phyloP scores from a whole-genome alignment of 53 echinoderm and acorn worm genomes.

The Arbacia lixula region DNA sequence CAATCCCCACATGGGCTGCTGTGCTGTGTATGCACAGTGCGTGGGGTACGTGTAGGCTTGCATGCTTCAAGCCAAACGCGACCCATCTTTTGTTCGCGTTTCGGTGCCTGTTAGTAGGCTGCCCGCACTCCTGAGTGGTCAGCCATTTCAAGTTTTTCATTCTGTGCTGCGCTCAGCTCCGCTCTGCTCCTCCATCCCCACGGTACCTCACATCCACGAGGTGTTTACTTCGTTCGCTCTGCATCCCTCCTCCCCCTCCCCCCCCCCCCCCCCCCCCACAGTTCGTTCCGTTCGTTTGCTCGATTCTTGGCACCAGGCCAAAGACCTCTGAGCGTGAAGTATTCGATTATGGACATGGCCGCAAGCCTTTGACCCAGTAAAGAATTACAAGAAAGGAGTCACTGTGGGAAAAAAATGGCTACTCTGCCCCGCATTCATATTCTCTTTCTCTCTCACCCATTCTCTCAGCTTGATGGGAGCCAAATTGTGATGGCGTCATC shows the following conservation, averaged over 20 bases:
- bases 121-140: conserved; percentile 24
- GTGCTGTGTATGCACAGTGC: background rate
- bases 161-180: background rate
- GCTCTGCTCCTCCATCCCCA: background rate
- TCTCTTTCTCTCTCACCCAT: too few relatives aligned
- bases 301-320: conserved; percentile 24
- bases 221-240: conserved; percentile 26
- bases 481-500: too few relatives aligned
- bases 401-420: too few relatives aligned
- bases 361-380: conserved; percentile 45
- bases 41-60: background rate
- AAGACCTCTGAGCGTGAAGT: background rate
- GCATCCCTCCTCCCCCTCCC: background rate
- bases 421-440: too few relatives aligned
- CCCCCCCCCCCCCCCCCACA: too few relatives aligned
- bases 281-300: conserved; percentile 1
- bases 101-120: background rate
- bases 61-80: conserved; percentile 3
- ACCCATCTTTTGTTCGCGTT: conserved; percentile 41
- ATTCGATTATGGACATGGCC: conserved; percentile 45
- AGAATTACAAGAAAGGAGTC: too few relatives aligned
- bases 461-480: too few relatives aligned
- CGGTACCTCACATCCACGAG: conserved; percentile 26
- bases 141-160: conserved; percentile 42
- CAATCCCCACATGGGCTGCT: background rate